These are phyloP conservation scores for Acrocyrtus sp. DNA, from an alignment of 2,888 invertebrate species.

Conservation along the genomic window DNA sequence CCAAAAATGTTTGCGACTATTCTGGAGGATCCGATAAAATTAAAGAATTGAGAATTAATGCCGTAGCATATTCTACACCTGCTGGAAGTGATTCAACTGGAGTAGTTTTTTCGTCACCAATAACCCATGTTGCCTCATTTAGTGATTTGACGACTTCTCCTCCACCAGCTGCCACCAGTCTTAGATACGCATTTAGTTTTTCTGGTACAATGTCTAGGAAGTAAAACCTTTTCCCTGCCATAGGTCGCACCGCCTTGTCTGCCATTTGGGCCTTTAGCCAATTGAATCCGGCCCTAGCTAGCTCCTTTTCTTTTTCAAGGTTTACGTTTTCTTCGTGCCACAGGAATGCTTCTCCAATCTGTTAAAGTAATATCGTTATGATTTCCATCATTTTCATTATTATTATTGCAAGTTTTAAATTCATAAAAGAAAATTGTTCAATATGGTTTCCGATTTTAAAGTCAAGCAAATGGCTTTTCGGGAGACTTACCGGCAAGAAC, in stretches of 20 bases:
- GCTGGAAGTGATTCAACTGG: background rate
- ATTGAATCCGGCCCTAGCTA: constrained; percentile 26
- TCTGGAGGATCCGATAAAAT: constrained; percentile 23
- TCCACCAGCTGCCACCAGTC: constrained; percentile 82
- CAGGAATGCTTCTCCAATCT: constrained; percentile 40
- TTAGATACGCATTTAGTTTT: constrained; percentile 47
- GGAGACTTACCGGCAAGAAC: constrained; percentile 76
- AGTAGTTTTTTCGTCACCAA: constrained; percentile 36
- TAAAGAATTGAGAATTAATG: constrained; percentile 42
- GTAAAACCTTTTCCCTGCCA: constrained; percentile 61
- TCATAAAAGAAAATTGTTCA: too few species aligned
- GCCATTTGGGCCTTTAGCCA: constrained; percentile 39
- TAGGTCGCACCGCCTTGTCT: constrained; percentile 35
- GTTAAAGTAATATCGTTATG: too few species aligned
- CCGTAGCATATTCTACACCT: constrained; percentile 14
- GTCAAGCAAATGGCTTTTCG: too few species aligned
- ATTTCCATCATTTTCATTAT: too few species aligned
- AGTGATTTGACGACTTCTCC: constrained; percentile 74
- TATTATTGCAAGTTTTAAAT: too few species aligned
- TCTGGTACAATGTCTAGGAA: constrained; percentile 67
- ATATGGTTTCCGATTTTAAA: too few species aligned
- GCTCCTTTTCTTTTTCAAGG: constrained; percentile 28
- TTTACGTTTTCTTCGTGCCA: constrained; percentile 43
- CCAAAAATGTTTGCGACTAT: background rate
- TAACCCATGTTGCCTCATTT: constrained; percentile 66